Conservation (phyloP, 2,797 vertebrate genomes). For the Lagocephalus sceleratus region DNA sequence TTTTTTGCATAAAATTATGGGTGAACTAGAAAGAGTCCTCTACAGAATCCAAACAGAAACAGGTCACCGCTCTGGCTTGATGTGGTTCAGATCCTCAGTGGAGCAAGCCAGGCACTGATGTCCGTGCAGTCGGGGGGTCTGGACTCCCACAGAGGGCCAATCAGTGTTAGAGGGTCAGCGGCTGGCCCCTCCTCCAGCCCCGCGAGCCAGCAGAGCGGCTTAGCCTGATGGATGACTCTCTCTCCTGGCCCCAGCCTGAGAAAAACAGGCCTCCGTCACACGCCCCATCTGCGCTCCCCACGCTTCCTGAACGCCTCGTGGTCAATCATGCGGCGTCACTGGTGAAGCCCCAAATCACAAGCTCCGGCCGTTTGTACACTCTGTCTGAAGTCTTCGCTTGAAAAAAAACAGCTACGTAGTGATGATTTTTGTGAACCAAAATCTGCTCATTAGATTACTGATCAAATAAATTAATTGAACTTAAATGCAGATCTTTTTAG, state of each 20-base stretch:
- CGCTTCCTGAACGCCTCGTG: conserved; percentile 57
- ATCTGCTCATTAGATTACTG: too few species aligned
- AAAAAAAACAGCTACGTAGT: too few species aligned
- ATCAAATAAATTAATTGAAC: too few species aligned
- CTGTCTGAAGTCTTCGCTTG: conserved; percentile 9
- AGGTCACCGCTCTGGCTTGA: conserved; percentile 69
- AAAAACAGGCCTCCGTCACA: conserved; percentile 50
- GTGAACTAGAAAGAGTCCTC: conserved; percentile 48
- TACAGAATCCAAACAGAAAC: conserved; percentile 60
- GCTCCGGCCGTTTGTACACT: conserved; percentile 25
- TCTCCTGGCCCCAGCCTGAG: conserved; percentile 64
- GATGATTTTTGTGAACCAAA: too few species aligned
- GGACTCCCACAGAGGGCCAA: conserved; percentile 66
- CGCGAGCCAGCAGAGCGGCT: conserved; percentile 54
- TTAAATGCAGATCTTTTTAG: too few species aligned
- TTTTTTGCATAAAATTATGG: conserved; percentile 27
- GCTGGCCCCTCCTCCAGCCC: conserved; percentile 38
- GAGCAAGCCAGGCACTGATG: conserved; percentile 69
- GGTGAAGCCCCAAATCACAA: conserved; percentile 56
- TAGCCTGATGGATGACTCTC: conserved; percentile 74
- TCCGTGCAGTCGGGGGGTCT: conserved; percentile 64
- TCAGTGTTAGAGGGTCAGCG: conserved; percentile 75
- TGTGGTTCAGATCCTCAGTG: conserved; percentile 60
- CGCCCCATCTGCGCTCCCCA: conserved; percentile 72
- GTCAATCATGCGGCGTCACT: conserved; percentile 52